phyloP scores from a whole-genome alignment of 2,113 vertebrate species.

The Lepus timidus region DNA sequence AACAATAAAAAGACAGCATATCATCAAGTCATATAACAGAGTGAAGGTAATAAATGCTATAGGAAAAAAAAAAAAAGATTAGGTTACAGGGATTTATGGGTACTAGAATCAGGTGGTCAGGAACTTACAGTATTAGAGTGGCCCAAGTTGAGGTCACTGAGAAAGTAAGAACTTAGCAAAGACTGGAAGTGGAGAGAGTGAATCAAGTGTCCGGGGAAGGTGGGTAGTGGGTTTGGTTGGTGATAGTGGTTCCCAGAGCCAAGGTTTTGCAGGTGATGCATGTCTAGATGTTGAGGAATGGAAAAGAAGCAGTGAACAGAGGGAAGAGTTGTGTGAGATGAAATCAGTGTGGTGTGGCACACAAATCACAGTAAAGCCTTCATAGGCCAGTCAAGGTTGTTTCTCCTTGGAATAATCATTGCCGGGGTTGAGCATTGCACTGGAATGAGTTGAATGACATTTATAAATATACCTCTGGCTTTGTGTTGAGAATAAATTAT shows the following conservation, averaged over 20 bases:
- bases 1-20: neutral
- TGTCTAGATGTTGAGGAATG: neutral
- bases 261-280: neutral
- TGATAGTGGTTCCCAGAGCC: neutral
- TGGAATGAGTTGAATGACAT: neutral
- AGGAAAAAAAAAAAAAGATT: neutral
- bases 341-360: neutral
- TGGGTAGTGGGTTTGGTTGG: neutral
- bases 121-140: neutral
- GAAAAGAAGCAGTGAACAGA: neutral
- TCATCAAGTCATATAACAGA: neutral
- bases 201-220: too few species aligned
- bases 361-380: neutral
- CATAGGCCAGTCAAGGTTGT: neutral
- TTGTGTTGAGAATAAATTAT: neutral
- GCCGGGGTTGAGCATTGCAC: neutral
- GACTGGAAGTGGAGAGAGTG: neutral
- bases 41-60: neutral
- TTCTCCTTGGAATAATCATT: neutral
- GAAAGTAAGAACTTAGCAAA: conserved; percentile 17
- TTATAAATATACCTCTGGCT: neutral
- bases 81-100: neutral
- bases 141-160: neutral
- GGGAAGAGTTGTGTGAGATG: neutral
- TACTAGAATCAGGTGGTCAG: neutral